These are phyloP conservation scores for Bergia puertoricense DNA, from an alignment of 92 coral and sea anemone genomes.

Conservation along the genomic window DNA sequence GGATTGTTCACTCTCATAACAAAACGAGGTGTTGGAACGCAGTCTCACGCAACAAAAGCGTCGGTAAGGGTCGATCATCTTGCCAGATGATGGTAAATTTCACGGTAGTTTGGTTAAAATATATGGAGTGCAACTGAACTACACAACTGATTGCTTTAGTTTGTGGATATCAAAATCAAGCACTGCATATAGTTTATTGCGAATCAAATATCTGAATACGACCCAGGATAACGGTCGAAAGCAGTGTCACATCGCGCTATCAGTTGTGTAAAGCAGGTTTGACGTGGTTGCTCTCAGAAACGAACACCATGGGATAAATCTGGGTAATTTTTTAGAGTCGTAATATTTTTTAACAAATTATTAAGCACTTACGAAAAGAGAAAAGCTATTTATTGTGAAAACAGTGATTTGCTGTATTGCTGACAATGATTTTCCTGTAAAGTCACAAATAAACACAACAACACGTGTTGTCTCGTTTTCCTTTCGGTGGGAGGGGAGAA, in stretches of 20 bases:
- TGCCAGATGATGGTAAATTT: background rate
- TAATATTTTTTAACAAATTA: background rate
- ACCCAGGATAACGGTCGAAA: background rate
- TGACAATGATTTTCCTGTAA: no score
- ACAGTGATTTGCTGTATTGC: no score
- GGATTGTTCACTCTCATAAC: no score
- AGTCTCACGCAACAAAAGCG: background rate
- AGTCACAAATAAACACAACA: no score
- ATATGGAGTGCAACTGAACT: background rate
- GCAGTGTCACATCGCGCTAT: background rate
- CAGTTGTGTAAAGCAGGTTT: background rate
- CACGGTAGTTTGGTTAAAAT: background rate
- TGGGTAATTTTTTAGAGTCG: background rate
- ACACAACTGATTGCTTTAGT: background rate
- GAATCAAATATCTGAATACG: background rate
- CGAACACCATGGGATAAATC: background rate
- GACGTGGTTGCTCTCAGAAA: background rate
- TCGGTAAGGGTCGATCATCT: background rate
- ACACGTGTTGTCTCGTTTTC: no score
- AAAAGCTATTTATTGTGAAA: constrained; percentile 22
- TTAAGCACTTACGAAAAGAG: background rate
- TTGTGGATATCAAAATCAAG: no score
- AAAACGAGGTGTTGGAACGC: background rate
- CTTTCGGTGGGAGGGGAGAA: no score
- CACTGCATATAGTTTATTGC: background rate